These are phyloP conservation scores for Minunthozetes semirufus DNA, from an alignment of 2,888 invertebrate species.

Conservation along the genomic window DNA sequence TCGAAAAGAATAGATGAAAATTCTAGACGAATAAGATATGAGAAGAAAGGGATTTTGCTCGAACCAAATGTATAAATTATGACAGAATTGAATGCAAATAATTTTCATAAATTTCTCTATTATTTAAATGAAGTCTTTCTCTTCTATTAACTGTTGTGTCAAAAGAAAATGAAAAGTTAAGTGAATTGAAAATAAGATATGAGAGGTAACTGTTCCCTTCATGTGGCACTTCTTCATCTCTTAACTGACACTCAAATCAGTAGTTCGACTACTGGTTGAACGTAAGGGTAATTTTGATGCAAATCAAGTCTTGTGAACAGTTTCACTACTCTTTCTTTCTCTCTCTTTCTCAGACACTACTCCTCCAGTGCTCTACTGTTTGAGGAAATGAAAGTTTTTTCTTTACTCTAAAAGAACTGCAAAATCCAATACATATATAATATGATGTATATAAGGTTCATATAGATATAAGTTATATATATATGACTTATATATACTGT, in stretches of 20 bases:
- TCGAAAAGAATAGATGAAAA: too few species aligned
- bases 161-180: not conserved
- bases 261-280: not conserved
- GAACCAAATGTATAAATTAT: not conserved
- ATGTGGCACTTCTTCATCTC: not conserved
- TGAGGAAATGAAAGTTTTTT: too few species aligned
- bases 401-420: too few species aligned
- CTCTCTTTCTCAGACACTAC: too few species aligned
- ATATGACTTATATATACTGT: too few species aligned
- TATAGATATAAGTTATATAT: not conserved
- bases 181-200: not conserved
- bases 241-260: not conserved
- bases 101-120: not conserved
- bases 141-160: not conserved
- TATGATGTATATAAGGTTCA: too few species aligned
- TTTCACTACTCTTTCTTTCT: not conserved
- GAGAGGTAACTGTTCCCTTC: too few species aligned
- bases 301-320: not conserved
- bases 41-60: too few species aligned
- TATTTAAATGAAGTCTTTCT: not conserved
- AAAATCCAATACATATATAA: too few species aligned
- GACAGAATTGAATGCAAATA: not conserved
- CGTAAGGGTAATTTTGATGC: constrained; percentile 2
- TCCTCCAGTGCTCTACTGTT: too few species aligned
- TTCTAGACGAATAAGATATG: too few species aligned